Evolutionary conservation across 2,797 vertebrate species (phyloP).

Genomic region (Channallabes apus): DNA sequence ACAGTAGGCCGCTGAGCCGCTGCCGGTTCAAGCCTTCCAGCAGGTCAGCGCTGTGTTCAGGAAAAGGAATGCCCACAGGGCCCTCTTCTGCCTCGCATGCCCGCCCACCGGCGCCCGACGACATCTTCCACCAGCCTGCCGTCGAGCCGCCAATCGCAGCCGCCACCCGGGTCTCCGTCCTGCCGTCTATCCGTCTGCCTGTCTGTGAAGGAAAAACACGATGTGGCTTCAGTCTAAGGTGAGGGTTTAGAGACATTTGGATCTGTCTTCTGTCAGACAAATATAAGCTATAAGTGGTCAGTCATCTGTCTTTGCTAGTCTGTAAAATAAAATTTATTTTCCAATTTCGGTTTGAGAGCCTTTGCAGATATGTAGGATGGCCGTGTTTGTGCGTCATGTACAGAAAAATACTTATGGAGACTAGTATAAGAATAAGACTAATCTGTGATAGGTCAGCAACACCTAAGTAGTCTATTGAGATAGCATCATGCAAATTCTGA

Average conservation of each 20-base stretch:
- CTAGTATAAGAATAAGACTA: not conserved
- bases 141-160: constrained; percentile 82
- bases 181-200: constrained; percentile 81
- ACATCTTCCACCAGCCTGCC: constrained; percentile 88
- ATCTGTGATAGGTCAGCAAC: constrained; percentile 6
- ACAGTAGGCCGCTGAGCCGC: constrained; percentile 88
- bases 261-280: not conserved
- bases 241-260: not conserved
- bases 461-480: constrained; percentile 6
- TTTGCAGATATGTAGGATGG: not conserved
- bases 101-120: constrained; percentile 82
- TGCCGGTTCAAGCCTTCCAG: constrained; percentile 93
- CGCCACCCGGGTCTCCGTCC: constrained; percentile 81
- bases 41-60: constrained; percentile 95
- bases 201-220: constrained; percentile 62
- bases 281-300: not conserved
- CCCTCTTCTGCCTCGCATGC: constrained; percentile 84
- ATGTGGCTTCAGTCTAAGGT: constrained; percentile 11
- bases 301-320: not conserved
- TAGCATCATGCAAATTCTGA: constrained; percentile 16
- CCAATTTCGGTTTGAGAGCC: not conserved
- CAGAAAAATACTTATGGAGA: not conserved
- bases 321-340: not conserved
- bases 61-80: constrained; percentile 97
- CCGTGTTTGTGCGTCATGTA: not conserved